Conservation (phyloP, 2,113 vertebrate species). For the Genyomyrus donnyi region DNA sequence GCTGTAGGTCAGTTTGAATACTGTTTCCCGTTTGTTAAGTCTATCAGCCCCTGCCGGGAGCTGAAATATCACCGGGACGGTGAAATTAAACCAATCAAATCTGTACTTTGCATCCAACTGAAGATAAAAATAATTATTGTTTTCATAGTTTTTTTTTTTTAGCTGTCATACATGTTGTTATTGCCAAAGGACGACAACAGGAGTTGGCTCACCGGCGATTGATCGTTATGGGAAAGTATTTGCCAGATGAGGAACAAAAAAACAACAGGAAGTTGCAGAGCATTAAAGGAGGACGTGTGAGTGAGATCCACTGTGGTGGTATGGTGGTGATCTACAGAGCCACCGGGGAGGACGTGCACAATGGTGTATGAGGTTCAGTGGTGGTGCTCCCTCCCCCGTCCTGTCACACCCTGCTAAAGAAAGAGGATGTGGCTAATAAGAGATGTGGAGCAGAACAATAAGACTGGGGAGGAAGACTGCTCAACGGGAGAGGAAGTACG, state of each 20-base stretch:
- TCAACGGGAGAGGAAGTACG: constrained; percentile 22
- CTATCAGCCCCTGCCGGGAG: neutral
- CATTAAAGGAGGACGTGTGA: neutral
- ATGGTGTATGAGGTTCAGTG: too few relatives aligned
- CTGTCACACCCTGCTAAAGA: neutral
- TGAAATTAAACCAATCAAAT: neutral
- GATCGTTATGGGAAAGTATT: neutral
- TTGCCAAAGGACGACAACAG: neutral
- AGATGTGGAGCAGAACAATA: neutral
- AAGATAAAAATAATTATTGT: neutral
- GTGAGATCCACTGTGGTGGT: neutral
- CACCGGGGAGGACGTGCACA: neutral
- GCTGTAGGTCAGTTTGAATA: constrained; percentile 1
- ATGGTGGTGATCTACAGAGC: neutral
- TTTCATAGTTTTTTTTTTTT: neutral
- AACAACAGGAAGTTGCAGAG: neutral
- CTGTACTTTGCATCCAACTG: neutral
- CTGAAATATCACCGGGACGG: neutral
- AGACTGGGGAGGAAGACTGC: neutral
- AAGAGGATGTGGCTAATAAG: neutral
- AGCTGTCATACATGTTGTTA: neutral
- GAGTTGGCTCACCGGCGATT: neutral
- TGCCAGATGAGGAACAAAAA: neutral
- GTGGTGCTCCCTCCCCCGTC: neutral
- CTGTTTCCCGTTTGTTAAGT: neutral